A percentile compares a stretch with the other conserved stretches of the same genome.
These are phyloP conservation scores for Callionymus lyra DNA, from an alignment of 2,113 vertebrate species.

Conservation along the genomic window DNA sequence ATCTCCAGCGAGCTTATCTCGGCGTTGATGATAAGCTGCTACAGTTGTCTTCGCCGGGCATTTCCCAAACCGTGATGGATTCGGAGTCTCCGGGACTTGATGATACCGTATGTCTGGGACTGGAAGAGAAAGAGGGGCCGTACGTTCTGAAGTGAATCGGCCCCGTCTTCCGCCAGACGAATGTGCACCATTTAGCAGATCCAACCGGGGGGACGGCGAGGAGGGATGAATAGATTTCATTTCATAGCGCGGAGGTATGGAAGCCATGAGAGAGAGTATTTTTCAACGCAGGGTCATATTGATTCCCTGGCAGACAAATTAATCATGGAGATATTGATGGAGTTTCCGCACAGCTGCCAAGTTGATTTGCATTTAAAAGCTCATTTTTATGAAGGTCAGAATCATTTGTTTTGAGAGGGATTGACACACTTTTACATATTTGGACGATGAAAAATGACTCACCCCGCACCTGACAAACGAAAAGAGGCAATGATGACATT, in stretches of 20 bases:
- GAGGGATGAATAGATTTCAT: no score
- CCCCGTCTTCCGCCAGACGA: no score
- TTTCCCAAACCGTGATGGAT: no score
- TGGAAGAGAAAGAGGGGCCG: no score
- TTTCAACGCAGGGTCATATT: conserved; percentile 27
- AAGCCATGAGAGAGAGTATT: no score
- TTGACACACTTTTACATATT: conserved; percentile 55
- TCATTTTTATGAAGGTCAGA: conserved; percentile 66
- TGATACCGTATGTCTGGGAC: no score
- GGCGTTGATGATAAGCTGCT: conserved; percentile 34
- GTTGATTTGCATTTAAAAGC: conserved; percentile 66
- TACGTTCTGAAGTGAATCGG: no score
- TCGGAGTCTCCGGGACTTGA: no score
- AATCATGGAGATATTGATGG: conserved; percentile 61
- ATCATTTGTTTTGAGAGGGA: conserved; percentile 59
- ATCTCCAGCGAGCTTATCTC: conserved; percentile 28
- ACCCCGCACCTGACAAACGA: conserved; percentile 62
- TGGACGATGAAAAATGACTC: conserved; percentile 64
- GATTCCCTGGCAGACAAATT: conserved; percentile 49
- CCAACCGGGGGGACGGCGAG: no score
- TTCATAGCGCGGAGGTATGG: no score
- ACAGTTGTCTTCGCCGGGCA: conserved; percentile 9
- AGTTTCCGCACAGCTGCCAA: conserved; percentile 25
- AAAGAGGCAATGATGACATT: conserved; percentile 61
- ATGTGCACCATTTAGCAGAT: no score